phyloP scores from a whole-genome alignment of 2,888 invertebrate species.

The Apoderus coryli region DNA sequence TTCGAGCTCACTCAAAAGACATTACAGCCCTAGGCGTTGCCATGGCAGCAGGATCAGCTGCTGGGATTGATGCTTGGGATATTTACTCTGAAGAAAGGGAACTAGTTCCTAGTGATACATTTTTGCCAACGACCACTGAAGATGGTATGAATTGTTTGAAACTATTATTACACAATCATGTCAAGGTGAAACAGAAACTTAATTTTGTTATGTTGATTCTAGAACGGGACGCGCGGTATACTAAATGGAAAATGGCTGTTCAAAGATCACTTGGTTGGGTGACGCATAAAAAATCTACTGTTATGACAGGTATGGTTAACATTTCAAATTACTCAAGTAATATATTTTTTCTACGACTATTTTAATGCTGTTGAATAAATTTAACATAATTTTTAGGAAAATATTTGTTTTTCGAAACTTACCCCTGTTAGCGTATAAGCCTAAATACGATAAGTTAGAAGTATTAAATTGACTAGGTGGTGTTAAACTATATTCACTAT shows the following conservation, averaged over 20 bases:
- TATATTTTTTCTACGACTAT: constrained; percentile 5
- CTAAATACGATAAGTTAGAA: too few species aligned
- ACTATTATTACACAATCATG: neutral
- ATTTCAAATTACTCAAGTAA: neutral
- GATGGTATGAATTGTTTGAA: constrained; percentile 39
- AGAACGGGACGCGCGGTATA: constrained; percentile 67
- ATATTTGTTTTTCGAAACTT: too few species aligned
- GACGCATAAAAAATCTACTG: constrained; percentile 51
- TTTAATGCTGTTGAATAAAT: too few species aligned
- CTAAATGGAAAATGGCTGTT: constrained; percentile 92
- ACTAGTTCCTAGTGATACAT: constrained; percentile 55
- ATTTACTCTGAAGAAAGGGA: constrained; percentile 43
- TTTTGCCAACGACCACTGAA: constrained; percentile 65
- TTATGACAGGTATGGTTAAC: constrained; percentile 49
- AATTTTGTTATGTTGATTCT: constrained; percentile 15
- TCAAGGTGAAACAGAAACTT: too few species aligned
- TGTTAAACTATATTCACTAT: too few species aligned
- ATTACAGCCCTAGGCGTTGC: constrained; percentile 89
- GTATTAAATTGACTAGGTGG: too few species aligned
- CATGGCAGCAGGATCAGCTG: constrained; percentile 74
- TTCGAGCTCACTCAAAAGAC: constrained; percentile 74
- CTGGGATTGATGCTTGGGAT: constrained; percentile 48
- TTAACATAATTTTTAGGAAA: too few species aligned
- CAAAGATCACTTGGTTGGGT: constrained; percentile 86
- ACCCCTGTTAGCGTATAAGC: too few species aligned